A percentile compares a stretch with the other conserved stretches of the same genome.
Evolutionary conservation across 2,888 invertebrate species (phyloP).

Genomic region (Conops quadrifasciatus): DNA sequence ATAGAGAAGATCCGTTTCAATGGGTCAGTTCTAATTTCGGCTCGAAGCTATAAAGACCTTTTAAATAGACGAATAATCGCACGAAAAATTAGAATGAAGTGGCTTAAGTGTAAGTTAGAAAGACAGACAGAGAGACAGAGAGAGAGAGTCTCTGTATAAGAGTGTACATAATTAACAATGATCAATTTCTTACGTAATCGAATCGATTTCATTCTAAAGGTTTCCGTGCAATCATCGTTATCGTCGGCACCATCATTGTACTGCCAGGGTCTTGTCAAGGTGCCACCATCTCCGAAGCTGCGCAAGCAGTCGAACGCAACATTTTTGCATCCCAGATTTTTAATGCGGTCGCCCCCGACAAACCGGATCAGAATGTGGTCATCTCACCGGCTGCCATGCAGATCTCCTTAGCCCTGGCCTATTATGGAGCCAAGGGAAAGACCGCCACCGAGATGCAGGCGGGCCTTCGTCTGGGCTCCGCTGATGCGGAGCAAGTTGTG

Average conservation of each 20-base stretch:
- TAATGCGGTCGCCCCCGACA: conserved; percentile 68
- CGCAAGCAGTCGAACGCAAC: conserved; percentile 51
- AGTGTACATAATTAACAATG: background rate
- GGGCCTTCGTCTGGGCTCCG: conserved; percentile 66
- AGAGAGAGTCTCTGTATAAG: too few relatives aligned
- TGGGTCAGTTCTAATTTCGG: conserved; percentile 29
- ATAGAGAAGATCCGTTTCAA: background rate
- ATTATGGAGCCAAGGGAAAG: conserved; percentile 74
- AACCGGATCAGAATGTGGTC: conserved; percentile 72
- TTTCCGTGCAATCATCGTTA: conserved; percentile 26
- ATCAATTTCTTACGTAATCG: background rate
- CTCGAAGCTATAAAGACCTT: conserved; percentile 10
- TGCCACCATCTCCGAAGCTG: conserved; percentile 35
- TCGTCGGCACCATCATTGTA: background rate
- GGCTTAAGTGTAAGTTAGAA: conserved; percentile 45
- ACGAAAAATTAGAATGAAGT: conserved; percentile 39
- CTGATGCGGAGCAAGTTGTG: conserved; percentile 52
- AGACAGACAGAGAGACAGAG: too few relatives aligned
- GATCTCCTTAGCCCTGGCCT: conserved; percentile 75
- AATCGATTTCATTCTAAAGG: conserved; percentile 18
- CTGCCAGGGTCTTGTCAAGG: conserved; percentile 1
- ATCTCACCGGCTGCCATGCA: conserved; percentile 80
- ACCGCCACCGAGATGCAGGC: conserved; percentile 71
- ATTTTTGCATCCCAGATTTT: conserved; percentile 56
- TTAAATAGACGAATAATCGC: background rate